Conservation (phyloP, 2,113 vertebrate species). For the Albula goreensis region DNA sequence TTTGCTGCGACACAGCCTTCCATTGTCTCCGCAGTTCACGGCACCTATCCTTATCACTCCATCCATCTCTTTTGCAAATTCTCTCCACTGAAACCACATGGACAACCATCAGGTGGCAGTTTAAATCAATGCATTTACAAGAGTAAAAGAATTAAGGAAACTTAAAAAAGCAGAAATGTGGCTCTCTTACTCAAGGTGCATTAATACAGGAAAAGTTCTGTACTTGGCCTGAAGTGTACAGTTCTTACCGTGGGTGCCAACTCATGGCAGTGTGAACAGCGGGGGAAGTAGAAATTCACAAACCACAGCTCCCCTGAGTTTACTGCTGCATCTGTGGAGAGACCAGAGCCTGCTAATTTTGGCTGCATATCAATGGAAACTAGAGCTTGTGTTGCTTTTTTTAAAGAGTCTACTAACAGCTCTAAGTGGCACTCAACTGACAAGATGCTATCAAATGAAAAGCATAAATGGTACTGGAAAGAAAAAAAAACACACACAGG, state of each 20-base stretch:
- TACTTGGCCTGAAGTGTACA: too few species aligned
- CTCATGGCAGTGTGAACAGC: constrained; percentile 95
- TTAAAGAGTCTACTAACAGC: too few species aligned
- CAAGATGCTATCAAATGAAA: too few species aligned
- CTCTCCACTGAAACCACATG: constrained; percentile 80
- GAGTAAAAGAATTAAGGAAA: not conserved
- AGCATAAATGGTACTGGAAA: too few species aligned
- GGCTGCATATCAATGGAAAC: too few species aligned
- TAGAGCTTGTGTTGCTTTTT: too few species aligned
- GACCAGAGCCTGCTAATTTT: not conserved
- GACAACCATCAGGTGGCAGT: not conserved
- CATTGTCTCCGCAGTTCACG: constrained; percentile 95
- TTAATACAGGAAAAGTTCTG: too few species aligned
- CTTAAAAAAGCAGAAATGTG: not conserved
- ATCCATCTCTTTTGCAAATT: constrained; percentile 96
- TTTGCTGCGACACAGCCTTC: constrained; percentile 86
- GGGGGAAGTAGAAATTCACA: constrained; percentile 95
- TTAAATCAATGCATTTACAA: not conserved
- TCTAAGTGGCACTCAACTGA: too few species aligned
- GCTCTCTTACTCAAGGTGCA: too few species aligned
- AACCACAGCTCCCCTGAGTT: constrained; percentile 97
- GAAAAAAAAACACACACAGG: not conserved
- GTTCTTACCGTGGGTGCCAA: constrained; percentile 86
- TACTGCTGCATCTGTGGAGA: constrained; percentile 80
- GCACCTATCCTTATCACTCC: constrained; percentile 90